A percentile compares a stretch with the other conserved stretches of the same genome.
These are phyloP conservation scores for Calyptommatus sinebrachiatus DNA, from an alignment of 2,113 vertebrate genomes.

Conservation along the genomic window DNA sequence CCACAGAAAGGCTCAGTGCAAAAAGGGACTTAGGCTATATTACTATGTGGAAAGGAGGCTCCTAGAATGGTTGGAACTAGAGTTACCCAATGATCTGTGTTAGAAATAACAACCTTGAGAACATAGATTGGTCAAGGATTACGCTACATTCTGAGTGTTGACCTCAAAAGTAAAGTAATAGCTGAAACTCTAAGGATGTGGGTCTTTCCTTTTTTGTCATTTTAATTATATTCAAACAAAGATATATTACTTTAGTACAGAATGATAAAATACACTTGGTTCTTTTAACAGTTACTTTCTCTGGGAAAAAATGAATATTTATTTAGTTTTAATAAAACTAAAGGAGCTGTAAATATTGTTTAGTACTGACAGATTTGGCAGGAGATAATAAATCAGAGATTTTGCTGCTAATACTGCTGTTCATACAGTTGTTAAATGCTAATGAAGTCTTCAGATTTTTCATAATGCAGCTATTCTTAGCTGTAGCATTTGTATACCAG, in stretches of 20 bases:
- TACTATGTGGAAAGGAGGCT: too few species aligned
- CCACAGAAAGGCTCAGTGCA: too few species aligned
- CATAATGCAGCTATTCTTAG: constrained; percentile 11
- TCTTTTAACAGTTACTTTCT: not conserved
- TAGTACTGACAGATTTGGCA: not conserved
- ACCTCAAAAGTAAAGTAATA: not conserved
- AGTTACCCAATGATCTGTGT: too few species aligned
- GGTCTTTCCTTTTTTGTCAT: not conserved
- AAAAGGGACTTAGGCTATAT: too few species aligned
- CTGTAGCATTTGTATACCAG: constrained; percentile 3
- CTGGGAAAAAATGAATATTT: not conserved
- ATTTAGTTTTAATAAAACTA: constrained; percentile 20
- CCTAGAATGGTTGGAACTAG: too few species aligned
- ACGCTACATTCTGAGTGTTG: too few species aligned
- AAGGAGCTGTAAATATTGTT: not conserved
- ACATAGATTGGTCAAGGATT: not conserved
- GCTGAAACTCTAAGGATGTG: not conserved
- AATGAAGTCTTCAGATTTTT: constrained; percentile 3
- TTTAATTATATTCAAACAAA: not conserved
- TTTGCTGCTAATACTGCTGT: not conserved
- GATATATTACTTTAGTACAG: not conserved
- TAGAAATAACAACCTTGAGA: too few species aligned
- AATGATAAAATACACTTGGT: not conserved
- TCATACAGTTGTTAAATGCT: not conserved
- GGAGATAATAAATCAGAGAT: not conserved